These are phyloP conservation scores for Miltochrista miniata DNA, from an alignment of 2,888 invertebrate genomes.

Conservation along the genomic window DNA sequence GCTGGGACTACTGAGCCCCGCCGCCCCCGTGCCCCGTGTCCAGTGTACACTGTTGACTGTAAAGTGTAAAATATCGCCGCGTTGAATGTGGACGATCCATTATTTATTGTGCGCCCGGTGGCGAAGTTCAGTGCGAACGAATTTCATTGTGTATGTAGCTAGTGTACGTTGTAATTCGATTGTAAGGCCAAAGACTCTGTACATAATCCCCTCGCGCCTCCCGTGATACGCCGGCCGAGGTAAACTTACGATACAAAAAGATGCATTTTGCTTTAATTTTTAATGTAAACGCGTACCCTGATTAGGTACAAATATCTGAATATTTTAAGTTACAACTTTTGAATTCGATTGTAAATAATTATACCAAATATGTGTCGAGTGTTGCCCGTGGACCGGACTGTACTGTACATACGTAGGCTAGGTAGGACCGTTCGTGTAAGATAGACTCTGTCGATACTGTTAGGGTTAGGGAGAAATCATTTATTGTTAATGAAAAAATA, in stretches of 20 bases:
- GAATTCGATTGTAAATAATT: conserved; percentile 77
- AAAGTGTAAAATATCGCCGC: conserved; percentile 6
- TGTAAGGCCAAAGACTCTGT: conserved; percentile 82
- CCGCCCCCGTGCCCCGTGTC: conserved; percentile 27
- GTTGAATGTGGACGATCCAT: conserved; percentile 35
- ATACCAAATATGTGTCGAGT: conserved; percentile 79
- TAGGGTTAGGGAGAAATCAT: conserved; percentile 53
- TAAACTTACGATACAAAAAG: conserved; percentile 76
- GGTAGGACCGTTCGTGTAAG: conserved; percentile 54
- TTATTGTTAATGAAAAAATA: conserved; percentile 76
- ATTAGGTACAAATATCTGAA: conserved; percentile 75
- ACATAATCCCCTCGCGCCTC: conserved; percentile 60
- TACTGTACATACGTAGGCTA: conserved; percentile 72
- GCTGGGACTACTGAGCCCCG: conserved; percentile 83
- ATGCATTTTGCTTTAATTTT: conserved; percentile 81
- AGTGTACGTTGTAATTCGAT: conserved; percentile 60
- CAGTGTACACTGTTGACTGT: conserved; percentile 24
- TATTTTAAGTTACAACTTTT: conserved; percentile 71
- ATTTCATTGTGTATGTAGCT: conserved; percentile 58
- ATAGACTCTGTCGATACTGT: conserved; percentile 57
- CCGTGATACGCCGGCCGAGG: conserved; percentile 57
- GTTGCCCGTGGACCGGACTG: conserved; percentile 52
- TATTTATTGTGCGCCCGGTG: conserved; percentile 45
- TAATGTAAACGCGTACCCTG: conserved; percentile 66
- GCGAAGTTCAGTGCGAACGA: conserved; percentile 61